Evolutionary conservation across 2,888 invertebrate genomes (phyloP), one percentile per base, ranked within the genome.

Genomic region (Atethmia centrago): DNA sequence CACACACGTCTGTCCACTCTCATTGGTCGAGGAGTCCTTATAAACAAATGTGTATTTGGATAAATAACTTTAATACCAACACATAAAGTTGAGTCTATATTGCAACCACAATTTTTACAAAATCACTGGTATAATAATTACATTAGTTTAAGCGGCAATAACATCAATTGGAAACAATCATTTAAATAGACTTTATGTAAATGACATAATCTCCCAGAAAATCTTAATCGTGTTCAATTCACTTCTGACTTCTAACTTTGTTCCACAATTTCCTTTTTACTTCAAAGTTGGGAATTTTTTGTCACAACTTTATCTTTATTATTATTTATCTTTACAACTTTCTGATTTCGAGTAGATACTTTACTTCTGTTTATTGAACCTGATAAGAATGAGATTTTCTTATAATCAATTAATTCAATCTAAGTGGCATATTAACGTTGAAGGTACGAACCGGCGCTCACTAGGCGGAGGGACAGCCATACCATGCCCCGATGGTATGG

Each of bases 161-260:
- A n/a, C 10, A n/a, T n/a, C 3, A 36, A 36, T 36, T 36, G 36
- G 2, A 36, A 36, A 36, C 36, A 36, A 36, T 36, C 10, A 49
- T n/a, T n/a, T n/a, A 51, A 51, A 51, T 51, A 49, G 21, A 21
- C 25, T n/a, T n/a, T 5, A 65, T 45, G 21, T 45, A 36, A 66
- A 66, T 45, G 45, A 55, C 31, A 53, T 9, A 66, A 55, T 66
- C 71, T 25, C 8, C 45, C 7, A 36, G 45, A 47, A 45, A 66
- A 71, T 66, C n/a, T 66, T 36, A 25, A 55, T 55, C 45, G 36
- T 28, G 53, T 55, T 71, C 53, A 55, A 45, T 71, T 66, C 25
- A 42, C 19, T 70, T 53, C 7, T 31, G 65, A 71, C 66, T 66
- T 31, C n/a, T 10, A 66, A 55, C 19, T 55, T 45, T 42, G 53